Conservation (phyloP, 2,888 invertebrate genomes). For the Lithophane semibrunnea region DNA sequence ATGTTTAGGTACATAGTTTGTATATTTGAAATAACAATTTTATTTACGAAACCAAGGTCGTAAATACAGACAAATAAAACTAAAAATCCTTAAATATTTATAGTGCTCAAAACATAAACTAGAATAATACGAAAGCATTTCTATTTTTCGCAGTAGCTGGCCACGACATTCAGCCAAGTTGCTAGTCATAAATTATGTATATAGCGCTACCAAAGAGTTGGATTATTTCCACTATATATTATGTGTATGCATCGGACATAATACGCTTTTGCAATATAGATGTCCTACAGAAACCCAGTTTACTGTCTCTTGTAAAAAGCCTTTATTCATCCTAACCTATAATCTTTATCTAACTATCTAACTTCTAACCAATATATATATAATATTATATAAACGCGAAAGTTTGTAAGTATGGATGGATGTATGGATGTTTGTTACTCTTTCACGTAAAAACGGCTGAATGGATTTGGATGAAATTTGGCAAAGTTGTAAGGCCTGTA, state of each 20-base stretch:
- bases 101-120: constrained; percentile 20
- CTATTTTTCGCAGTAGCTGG: constrained; percentile 33
- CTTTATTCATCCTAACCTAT: no score
- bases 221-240: constrained; percentile 35
- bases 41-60: neutral
- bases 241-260: constrained; percentile 36
- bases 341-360: no score
- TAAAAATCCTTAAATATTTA: constrained; percentile 11
- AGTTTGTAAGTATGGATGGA: no score
- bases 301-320: no score
- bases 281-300: neutral
- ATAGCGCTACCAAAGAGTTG: constrained; percentile 33
- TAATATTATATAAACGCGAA: no score
- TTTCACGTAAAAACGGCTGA: no score
- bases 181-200: constrained; percentile 52
- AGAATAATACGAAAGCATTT: constrained; percentile 41
- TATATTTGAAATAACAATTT: neutral
- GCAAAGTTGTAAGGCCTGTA: no score
- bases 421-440: no score
- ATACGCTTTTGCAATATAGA: constrained; percentile 41
- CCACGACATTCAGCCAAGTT: constrained; percentile 27
- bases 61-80: neutral
- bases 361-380: no score
- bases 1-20: neutral
- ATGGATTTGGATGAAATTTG: no score